These are phyloP conservation scores for Rhea pennata DNA, from an alignment of 2,113 vertebrate species.

Conservation along the genomic window DNA sequence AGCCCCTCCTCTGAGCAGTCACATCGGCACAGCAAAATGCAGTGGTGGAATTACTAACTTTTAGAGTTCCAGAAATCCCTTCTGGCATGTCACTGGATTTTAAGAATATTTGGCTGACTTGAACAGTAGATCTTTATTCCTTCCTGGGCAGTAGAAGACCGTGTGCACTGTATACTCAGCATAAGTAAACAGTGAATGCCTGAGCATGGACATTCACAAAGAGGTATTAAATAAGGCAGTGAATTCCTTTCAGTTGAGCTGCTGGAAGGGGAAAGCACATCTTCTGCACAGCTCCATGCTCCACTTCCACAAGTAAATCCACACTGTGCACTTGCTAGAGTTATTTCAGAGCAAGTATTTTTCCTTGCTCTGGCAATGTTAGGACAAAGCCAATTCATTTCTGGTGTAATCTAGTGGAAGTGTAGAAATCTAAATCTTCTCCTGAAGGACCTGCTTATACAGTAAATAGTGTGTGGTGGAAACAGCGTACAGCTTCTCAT, in stretches of 20 bases:
- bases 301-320: not conserved
- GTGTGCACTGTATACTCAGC: constrained; percentile 14
- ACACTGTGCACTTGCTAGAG: not conserved
- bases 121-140: constrained; percentile 62
- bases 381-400: not conserved
- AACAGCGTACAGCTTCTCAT: not conserved
- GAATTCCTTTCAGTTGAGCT: not conserved
- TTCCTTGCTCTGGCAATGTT: not conserved
- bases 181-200: constrained; percentile 47
- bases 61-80: constrained; percentile 1
- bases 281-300: not conserved
- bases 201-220: not conserved
- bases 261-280: not conserved
- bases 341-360: not conserved
- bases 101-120: constrained; percentile 42
- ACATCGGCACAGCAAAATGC: not conserved
- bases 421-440: not conserved
- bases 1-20: not conserved
- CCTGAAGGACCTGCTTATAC: not conserved
- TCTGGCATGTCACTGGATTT: not conserved
- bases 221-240: not conserved
- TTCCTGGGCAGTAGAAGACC: constrained; percentile 44
- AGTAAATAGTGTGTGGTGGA: not conserved
- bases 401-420: not conserved
- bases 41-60: not conserved